A percentile compares a stretch with the other conserved stretches of the same genome.
phyloP scores from a whole-genome alignment of 2,888 invertebrate species.

The Pediacus dermestoides region DNA sequence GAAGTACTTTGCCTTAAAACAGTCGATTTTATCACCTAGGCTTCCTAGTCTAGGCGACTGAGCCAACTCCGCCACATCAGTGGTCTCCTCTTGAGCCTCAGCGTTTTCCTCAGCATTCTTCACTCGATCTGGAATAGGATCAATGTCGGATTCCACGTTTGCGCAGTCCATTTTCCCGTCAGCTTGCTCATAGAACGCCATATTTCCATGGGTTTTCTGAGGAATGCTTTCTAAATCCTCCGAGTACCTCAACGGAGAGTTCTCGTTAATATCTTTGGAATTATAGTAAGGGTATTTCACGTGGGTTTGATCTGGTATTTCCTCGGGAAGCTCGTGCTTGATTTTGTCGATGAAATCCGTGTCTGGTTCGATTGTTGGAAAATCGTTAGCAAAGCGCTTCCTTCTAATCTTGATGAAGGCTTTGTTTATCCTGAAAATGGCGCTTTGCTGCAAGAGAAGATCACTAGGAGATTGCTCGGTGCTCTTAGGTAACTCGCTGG shows the following conservation, averaged over 20 bases:
- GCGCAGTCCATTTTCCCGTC: constrained; percentile 53
- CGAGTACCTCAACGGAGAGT: constrained; percentile 66
- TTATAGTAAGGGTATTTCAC: constrained; percentile 67
- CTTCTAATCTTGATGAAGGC: constrained; percentile 3
- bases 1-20: constrained; percentile 71
- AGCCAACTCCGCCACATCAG: constrained; percentile 38
- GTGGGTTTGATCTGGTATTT: constrained; percentile 5
- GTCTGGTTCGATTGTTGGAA: constrained; percentile 34
- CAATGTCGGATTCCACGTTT: constrained; percentile 55
- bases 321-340: constrained; percentile 26
- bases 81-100: constrained; percentile 38
- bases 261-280: constrained; percentile 48
- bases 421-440: constrained; percentile 5
- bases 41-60: constrained; percentile 56
- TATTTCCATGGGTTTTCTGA: constrained; percentile 60
- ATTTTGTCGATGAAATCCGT: constrained; percentile 36
- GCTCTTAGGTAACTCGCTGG: no score
- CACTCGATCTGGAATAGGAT: constrained; percentile 55
- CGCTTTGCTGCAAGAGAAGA: no score
- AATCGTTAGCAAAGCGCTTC: constrained; percentile 30
- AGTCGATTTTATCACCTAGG: constrained; percentile 71
- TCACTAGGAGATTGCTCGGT: no score
- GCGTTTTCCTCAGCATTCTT: constrained; percentile 44
- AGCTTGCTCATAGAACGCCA: constrained; percentile 67
- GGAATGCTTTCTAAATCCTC: constrained; percentile 63